Evolutionary conservation across 92 coral and sea anemone genomes (phyloP).

Genomic region (Palythoa grandis): DNA sequence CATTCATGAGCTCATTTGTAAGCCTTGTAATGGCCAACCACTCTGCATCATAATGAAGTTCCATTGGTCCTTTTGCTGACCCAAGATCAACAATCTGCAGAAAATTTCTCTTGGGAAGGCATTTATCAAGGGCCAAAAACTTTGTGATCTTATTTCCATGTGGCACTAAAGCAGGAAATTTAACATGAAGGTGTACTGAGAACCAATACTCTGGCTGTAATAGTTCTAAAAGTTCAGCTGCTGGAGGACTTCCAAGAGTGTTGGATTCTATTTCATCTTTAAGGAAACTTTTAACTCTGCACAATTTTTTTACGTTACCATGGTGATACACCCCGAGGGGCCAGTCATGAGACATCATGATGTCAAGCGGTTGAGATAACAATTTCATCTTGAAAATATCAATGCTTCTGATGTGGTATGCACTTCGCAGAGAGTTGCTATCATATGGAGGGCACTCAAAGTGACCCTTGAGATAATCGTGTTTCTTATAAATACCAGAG

Average conservation of each 20-base stretch:
- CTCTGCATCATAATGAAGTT: slow-evolving; percentile 85
- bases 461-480: slow-evolving; percentile 91
- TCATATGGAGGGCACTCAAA: slow-evolving; percentile 92
- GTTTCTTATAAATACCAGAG: slow-evolving; percentile 93
- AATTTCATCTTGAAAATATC: slow-evolving; percentile 92
- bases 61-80: slow-evolving; percentile 75
- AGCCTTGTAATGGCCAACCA: slow-evolving; percentile 89
- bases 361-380: slow-evolving; percentile 79
- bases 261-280: slow-evolving; percentile 82
- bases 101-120: slow-evolving; percentile 90
- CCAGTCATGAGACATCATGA: slow-evolving; percentile 98
- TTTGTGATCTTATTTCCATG: slow-evolving; percentile 80
- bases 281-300: slow-evolving; percentile 79
- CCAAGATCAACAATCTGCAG: slow-evolving; percentile 89
- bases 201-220: slow-evolving; percentile 92
- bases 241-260: slow-evolving; percentile 94
- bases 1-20: slow-evolving; percentile 72
- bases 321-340: slow-evolving; percentile 94
- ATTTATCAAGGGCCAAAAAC: slow-evolving; percentile 95
- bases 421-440: slow-evolving; percentile 76
- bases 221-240: slow-evolving; percentile 67
- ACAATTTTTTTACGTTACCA: slow-evolving; percentile 84
- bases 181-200: slow-evolving; percentile 91
- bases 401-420: slow-evolving; percentile 86
- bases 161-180: slow-evolving; percentile 89